Percentiles rank a stretch among this genome's conserved stretches.
phyloP scores from a whole-genome alignment of 2,888 invertebrate species.

The Rhamphomyia laevipes region DNA sequence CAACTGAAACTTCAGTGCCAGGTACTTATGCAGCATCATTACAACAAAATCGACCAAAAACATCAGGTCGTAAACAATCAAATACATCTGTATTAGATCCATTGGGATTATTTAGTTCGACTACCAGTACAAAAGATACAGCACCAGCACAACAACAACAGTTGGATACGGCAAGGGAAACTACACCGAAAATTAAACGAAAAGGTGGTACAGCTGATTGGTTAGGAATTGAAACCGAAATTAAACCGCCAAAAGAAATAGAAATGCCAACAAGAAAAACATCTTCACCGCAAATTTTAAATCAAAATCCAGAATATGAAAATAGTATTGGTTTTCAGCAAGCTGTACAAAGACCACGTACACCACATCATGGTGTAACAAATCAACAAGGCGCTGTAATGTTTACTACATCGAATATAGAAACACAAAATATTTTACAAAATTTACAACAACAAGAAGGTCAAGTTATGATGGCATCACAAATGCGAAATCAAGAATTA shows the following conservation, averaged over 20 bases:
- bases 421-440: slow-evolving; percentile 25
- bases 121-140: slow-evolving; percentile 14
- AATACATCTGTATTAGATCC: slow-evolving; percentile 22
- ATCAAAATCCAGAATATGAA: slow-evolving; percentile 13
- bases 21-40: slow-evolving; percentile 16
- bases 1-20: slow-evolving; percentile 27
- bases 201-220: slow-evolving; percentile 29
- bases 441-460: slow-evolving; percentile 33
- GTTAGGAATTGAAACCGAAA: slow-evolving; percentile 25
- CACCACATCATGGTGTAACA: neutral
- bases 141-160: slow-evolving; percentile 18
- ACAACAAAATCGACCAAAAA: slow-evolving; percentile 29
- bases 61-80: slow-evolving; percentile 30
- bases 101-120: slow-evolving; percentile 16
- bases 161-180: neutral
- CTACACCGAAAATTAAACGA: slow-evolving; percentile 22
- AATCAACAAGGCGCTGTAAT: slow-evolving; percentile 20
- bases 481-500: slow-evolving; percentile 34
- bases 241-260: slow-evolving; percentile 5
- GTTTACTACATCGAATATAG: slow-evolving; percentile 26
- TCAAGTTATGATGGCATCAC: slow-evolving; percentile 29
- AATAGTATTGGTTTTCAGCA: neutral
- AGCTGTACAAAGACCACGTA: neutral
- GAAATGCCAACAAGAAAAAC: slow-evolving; percentile 8
- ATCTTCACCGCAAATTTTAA: neutral